These are phyloP conservation scores for Corella eumyota DNA, from an alignment of 23 tunicate species.

Conservation along the genomic window DNA sequence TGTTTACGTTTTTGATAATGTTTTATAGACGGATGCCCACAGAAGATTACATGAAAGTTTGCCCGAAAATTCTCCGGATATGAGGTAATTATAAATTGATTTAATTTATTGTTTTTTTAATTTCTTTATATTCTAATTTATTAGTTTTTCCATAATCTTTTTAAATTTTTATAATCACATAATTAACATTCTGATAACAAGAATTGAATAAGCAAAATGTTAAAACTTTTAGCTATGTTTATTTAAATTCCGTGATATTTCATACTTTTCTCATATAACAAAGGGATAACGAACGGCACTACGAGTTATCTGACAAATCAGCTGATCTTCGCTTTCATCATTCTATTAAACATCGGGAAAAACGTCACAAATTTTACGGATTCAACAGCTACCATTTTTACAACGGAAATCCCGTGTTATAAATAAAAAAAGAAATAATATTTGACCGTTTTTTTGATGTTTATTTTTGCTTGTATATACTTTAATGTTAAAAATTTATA, in stretches of 20 bases:
- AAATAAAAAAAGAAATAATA: background rate
- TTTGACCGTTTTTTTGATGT: background rate
- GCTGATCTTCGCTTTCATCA: constrained; percentile 68
- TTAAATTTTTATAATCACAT: too few relatives aligned
- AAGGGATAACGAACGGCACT: constrained; percentile 54
- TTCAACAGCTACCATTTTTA: constrained; percentile 84
- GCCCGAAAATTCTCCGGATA: constrained; percentile 76
- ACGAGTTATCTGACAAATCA: constrained; percentile 73
- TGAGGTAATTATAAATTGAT: too few relatives aligned
- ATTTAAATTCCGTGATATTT: too few relatives aligned
- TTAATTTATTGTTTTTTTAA: too few relatives aligned
- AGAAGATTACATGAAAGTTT: constrained; percentile 49
- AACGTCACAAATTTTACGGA: constrained; percentile 80
- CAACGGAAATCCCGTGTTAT: constrained; percentile 47
- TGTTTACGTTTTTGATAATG: too few relatives aligned
- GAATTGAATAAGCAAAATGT: too few relatives aligned
- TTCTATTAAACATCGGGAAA: constrained; percentile 74
- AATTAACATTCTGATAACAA: too few relatives aligned
- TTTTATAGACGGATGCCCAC: constrained; percentile 63
- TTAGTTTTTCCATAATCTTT: too few relatives aligned
- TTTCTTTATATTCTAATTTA: too few relatives aligned
- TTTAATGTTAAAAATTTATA: background rate
- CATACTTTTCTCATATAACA: too few relatives aligned
- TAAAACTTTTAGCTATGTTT: too few relatives aligned
- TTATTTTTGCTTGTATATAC: background rate